Conservation (phyloP, 2,888 invertebrate species). For the Agonopterix heracliana region DNA sequence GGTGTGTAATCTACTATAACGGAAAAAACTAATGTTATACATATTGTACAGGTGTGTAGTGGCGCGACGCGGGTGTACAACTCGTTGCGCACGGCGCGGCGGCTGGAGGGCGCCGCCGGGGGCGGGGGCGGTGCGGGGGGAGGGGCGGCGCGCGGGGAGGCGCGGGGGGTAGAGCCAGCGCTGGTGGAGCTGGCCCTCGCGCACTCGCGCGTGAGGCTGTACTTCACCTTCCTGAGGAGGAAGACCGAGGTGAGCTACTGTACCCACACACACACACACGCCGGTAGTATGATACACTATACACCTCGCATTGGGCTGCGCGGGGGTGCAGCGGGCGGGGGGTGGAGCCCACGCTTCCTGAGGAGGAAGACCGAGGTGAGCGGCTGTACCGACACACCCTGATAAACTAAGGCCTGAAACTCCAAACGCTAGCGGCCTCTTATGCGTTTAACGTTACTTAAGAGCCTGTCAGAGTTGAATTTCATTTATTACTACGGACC, state of each 20-base stretch:
- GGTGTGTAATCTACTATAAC: too few relatives aligned
- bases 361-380: constrained; percentile 83
- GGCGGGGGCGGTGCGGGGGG: constrained; percentile 63
- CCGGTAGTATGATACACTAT: neutral
- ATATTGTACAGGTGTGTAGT: constrained; percentile 33
- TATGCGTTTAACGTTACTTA: too few relatives aligned
- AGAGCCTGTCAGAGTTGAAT: too few relatives aligned
- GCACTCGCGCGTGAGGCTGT: constrained; percentile 93
- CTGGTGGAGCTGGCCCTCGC: constrained; percentile 94
- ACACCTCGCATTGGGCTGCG: too few relatives aligned
- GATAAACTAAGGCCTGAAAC: too few relatives aligned
- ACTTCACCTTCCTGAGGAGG: constrained; percentile 89
- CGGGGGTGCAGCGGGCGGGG: constrained; percentile 85
- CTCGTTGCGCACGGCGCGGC: constrained; percentile 28
- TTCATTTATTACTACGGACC: too few relatives aligned
- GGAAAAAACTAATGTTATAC: neutral
- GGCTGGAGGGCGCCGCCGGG: constrained; percentile 14
- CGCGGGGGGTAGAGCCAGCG: constrained; percentile 81
- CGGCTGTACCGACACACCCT: neutral
- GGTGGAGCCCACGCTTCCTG: constrained; percentile 94
- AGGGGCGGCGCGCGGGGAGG: constrained; percentile 8
- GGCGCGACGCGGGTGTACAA: constrained; percentile 38
- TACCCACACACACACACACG: neutral
- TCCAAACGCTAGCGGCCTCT: too few relatives aligned
- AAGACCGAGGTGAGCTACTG: constrained; percentile 79